A percentile compares a stretch with the other conserved stretches of the same genome.
Conservation (phyloP, 1,140 invertebrate genomes). For the Drosophila sp. region DNA sequence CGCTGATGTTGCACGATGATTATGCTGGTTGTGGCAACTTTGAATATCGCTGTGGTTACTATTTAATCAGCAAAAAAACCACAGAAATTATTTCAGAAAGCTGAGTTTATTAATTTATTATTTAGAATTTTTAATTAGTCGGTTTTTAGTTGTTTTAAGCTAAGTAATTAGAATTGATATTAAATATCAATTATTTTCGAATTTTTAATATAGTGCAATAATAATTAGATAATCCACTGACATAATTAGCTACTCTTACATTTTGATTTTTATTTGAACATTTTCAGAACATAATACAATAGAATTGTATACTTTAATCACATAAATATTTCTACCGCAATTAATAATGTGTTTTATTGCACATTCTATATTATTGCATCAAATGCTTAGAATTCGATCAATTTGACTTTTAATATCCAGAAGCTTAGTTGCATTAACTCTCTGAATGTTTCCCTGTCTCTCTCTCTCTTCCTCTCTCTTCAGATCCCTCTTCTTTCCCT, state of each 20-base stretch:
- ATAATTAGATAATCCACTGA: too few species aligned
- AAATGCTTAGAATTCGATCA: neutral
- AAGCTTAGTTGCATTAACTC: neutral
- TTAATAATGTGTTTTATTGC: neutral
- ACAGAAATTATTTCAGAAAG: neutral
- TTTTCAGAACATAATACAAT: neutral
- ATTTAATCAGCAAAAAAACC: neutral
- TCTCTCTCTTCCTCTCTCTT: neutral
- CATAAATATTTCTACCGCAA: neutral
- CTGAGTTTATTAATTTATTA: neutral
- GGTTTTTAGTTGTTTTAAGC: too few species aligned
- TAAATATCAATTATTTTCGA: too few species aligned
- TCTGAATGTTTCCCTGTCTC: neutral
- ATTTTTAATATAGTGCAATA: too few species aligned
- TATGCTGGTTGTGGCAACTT: conserved; percentile 14
- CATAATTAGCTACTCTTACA: too few species aligned
- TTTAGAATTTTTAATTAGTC: neutral
- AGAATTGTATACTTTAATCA: too few species aligned
- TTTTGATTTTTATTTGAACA: too few species aligned
- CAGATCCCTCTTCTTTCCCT: neutral
- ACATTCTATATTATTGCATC: neutral
- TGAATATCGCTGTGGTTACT: neutral
- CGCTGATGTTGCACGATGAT: conserved; percentile 19
- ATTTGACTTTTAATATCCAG: neutral
- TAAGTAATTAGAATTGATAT: too few species aligned